Conservation (phyloP, 1,140 invertebrate species). For the Cephus cinctus region DNA sequence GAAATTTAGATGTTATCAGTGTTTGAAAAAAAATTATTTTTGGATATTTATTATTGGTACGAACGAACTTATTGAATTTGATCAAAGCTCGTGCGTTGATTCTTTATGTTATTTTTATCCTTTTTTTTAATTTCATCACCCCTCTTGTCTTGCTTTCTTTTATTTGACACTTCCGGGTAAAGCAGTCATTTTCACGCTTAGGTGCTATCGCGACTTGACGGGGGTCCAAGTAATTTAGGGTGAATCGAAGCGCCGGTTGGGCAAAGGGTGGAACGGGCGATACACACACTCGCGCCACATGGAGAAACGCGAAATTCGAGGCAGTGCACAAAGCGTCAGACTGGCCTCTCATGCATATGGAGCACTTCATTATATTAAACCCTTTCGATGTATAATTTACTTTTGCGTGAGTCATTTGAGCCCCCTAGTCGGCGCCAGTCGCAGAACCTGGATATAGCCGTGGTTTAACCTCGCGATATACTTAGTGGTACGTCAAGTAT, state of each 20-base stretch:
- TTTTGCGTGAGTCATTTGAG: constrained; percentile 67
- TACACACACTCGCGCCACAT: not conserved
- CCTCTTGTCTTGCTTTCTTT: too few relatives aligned
- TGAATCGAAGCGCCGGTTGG: not conserved
- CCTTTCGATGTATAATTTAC: constrained; percentile 69
- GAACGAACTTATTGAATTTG: too few relatives aligned
- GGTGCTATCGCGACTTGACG: too few relatives aligned
- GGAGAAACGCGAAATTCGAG: constrained; percentile 41
- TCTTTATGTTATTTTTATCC: too few relatives aligned
- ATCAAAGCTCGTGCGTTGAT: too few relatives aligned
- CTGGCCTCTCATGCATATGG: constrained; percentile 64
- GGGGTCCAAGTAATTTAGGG: not conserved
- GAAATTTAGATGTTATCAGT: too few relatives aligned
- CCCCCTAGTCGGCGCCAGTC: constrained; percentile 35
- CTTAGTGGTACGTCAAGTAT: constrained; percentile 44
- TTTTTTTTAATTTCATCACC: too few relatives aligned
- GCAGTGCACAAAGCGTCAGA: constrained; percentile 44
- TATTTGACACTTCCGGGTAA: too few relatives aligned
- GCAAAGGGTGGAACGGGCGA: not conserved
- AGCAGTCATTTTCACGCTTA: too few relatives aligned
- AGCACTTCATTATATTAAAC: constrained; percentile 68
- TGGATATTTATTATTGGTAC: too few relatives aligned
- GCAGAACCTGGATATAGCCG: constrained; percentile 46
- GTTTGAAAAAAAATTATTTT: too few relatives aligned
- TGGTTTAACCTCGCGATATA: constrained; percentile 47